phyloP scores from a whole-genome alignment of 2,113 vertebrate genomes.

The Australoheros scitulus region DNA sequence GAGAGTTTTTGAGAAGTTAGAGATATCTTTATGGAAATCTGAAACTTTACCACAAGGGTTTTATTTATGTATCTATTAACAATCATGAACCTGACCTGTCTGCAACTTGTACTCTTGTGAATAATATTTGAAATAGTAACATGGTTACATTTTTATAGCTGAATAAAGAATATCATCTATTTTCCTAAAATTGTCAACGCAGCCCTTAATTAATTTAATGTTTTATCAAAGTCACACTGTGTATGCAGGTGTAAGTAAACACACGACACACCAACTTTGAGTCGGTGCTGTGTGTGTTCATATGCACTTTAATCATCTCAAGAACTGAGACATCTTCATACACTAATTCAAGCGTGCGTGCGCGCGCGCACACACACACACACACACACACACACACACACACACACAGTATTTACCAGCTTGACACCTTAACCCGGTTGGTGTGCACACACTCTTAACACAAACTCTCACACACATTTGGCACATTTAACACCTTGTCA shows the following conservation, averaged over 20 bases:
- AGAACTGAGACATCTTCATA: conserved; percentile 45
- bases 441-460: conserved; percentile 5
- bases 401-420: conserved; percentile 43
- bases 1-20: neutral
- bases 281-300: neutral
- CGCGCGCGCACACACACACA: neutral
- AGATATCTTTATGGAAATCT: neutral
- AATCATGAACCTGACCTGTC: neutral
- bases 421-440: conserved; percentile 47
- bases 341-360: conserved; percentile 27
- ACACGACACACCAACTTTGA: neutral
- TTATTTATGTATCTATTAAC: neutral
- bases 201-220: neutral
- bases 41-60: neutral
- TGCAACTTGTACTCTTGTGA: neutral
- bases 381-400: conserved; percentile 4
- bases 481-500: conserved; percentile 36
- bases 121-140: neutral
- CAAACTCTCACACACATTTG: conserved; percentile 26
- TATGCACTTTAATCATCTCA: conserved; percentile 16
- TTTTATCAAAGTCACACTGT: neutral
- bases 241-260: conserved; percentile 23
- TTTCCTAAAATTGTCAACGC: neutral
- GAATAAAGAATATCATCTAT: neutral
- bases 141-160: too few relatives aligned